Percentiles rank a stretch among this genome's conserved stretches.
Evolutionary conservation across 2,888 invertebrate genomes (phyloP).

Genomic region (Malthinus seriepunctatus): DNA sequence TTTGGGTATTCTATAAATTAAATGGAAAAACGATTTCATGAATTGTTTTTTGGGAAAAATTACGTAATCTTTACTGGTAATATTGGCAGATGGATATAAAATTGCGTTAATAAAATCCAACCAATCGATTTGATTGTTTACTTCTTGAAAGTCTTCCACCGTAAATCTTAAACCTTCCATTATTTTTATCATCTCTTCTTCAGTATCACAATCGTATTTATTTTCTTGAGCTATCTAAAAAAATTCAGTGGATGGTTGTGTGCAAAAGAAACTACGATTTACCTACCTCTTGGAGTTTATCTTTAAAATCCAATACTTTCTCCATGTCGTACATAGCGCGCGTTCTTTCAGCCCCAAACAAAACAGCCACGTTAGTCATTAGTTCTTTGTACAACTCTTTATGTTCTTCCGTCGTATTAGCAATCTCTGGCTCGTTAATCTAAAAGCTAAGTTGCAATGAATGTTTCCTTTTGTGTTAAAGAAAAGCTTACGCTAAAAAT

Average conservation of each 20-base stretch:
- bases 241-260: not conserved
- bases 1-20: conserved; percentile 15
- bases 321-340: conserved; percentile 34
- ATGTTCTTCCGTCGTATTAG: conserved; percentile 13
- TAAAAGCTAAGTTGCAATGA: not conserved
- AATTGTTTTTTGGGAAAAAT: conserved; percentile 7
- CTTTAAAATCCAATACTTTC: conserved; percentile 37
- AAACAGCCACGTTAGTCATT: conserved; percentile 24
- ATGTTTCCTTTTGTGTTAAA: not conserved
- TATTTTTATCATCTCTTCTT: not conserved
- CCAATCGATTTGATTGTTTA: conserved; percentile 17
- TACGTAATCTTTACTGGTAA: conserved; percentile 6
- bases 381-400: conserved; percentile 13
- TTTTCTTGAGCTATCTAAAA: not conserved
- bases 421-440: not conserved
- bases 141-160: conserved; percentile 9
- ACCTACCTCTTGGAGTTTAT: conserved; percentile 27
- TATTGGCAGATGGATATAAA: not conserved
- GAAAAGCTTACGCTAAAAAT: not conserved
- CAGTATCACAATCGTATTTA: not conserved
- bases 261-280: not conserved
- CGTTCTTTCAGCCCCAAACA: conserved; percentile 34
- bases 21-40: not conserved
- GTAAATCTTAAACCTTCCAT: not conserved
- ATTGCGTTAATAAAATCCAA: conserved; percentile 11